Conservation (phyloP, 2,113 vertebrate species). For the Uropsilus gracilis region DNA sequence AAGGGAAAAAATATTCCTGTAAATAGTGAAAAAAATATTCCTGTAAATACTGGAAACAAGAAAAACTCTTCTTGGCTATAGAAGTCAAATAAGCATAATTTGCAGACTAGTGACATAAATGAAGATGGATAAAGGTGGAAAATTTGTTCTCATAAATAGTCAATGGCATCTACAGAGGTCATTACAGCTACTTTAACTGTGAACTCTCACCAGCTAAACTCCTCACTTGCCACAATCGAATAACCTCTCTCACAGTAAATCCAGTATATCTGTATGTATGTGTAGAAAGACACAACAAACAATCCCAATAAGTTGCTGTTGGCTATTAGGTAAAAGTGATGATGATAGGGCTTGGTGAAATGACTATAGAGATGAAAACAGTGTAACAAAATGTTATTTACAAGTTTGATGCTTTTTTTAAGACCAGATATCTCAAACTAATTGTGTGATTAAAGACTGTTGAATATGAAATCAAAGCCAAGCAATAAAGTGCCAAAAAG, state of each 20-base stretch:
- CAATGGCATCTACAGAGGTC: slow-evolving; percentile 48
- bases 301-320: not conserved
- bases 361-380: not conserved
- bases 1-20: slow-evolving; percentile 60
- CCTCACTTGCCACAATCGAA: slow-evolving; percentile 64
- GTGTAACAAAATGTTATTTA: slow-evolving; percentile 40
- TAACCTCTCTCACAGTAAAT: slow-evolving; percentile 77
- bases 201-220: slow-evolving; percentile 72
- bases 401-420: not conserved
- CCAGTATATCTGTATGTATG: slow-evolving; percentile 24
- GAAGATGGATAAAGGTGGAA: slow-evolving; percentile 41
- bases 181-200: slow-evolving; percentile 73
- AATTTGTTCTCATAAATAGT: slow-evolving; percentile 65
- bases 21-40: slow-evolving; percentile 41
- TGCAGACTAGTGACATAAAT: slow-evolving; percentile 54
- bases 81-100: slow-evolving; percentile 60
- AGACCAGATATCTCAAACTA: slow-evolving; percentile 44
- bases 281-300: accelerated
- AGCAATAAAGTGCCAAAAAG: slow-evolving; percentile 82
- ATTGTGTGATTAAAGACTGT: slow-evolving; percentile 70
- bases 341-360: slow-evolving; percentile 46
- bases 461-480: slow-evolving; percentile 58
- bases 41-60: slow-evolving; percentile 39
- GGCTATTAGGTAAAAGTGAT: not conserved
- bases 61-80: slow-evolving; percentile 23